Evolutionary conservation across 2,888 invertebrate species (phyloP), one percentile per base, ranked within the genome.

Genomic region (Sesia apiformis): DNA sequence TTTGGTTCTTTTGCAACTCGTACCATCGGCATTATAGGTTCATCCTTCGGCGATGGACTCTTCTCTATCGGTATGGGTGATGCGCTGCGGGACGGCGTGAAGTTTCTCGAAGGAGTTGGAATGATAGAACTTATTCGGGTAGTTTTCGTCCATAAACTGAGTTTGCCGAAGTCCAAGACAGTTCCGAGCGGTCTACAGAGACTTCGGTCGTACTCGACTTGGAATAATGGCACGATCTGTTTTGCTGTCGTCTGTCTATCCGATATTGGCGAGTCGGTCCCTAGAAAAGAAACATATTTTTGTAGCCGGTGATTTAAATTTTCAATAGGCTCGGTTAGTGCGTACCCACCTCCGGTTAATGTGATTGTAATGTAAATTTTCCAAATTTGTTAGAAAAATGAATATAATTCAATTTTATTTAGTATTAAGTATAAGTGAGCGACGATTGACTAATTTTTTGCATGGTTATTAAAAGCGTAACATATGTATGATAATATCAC

Each of bases 181-280:
- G 87, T 86, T 43, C 88, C 88, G 61, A 88, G 68, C 40, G 88
- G 88, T 66, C 67, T 85, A 80, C 88, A 88, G 5, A 87, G 70
- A 58, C 72, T 85, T 60, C 84, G 74, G 74, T 89, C 88, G 67
- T 89, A 89, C 55, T 74, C 76, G 57, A 89, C 88, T 81, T 88
- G 88, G 67, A 89, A 89, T 58, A 89, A 71, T 56, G 88, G 89
- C 68, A 84, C 74, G 60, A 84, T 72, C 69, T 73, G 73, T 70
- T 74, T 69, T 66, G 64, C 58, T 53, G 63, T 66, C 67, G 58
- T 70, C 72, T 66, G 67, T 58, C 60, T 67, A 63, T 63, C 66
- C 56, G 63, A 53, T 60, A 63, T 62, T 64, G 67, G 61, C 58
- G 67, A 63, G 70, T 76, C 72, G 72, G 64, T 60, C 69, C 87